Percentiles rank a stretch among this genome's conserved stretches.
Conservation (phyloP, 2,797 vertebrate species). For the Sus cebifrons region DNA sequence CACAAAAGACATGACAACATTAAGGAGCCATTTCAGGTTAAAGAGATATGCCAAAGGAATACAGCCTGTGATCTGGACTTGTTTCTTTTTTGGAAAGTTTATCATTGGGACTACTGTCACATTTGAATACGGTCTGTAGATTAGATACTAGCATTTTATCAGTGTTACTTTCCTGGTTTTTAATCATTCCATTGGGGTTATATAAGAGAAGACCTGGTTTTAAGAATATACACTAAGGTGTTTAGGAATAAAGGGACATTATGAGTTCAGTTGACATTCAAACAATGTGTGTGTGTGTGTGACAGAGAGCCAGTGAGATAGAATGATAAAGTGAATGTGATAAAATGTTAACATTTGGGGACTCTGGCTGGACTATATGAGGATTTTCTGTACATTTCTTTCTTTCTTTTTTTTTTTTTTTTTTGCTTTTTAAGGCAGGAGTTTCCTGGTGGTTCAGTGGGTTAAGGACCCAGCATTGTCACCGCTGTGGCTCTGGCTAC, state of each 20-base stretch:
- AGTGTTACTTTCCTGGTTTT: background rate
- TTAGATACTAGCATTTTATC: background rate
- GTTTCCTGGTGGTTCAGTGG: no score
- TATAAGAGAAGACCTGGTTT: background rate
- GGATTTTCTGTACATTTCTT: background rate
- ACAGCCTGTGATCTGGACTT: background rate
- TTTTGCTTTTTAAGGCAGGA: background rate
- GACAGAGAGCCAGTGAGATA: background rate
- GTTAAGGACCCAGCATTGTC: no score
- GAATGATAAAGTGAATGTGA: conserved; percentile 18
- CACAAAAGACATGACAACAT: background rate
- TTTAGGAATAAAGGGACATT: conserved; percentile 43
- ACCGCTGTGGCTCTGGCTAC: no score
- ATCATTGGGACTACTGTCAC: background rate
- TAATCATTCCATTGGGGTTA: conserved; percentile 14
- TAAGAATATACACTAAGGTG: background rate
- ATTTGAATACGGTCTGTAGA: background rate
- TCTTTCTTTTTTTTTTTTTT: no score
- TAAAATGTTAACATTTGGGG: background rate
- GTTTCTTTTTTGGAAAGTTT: background rate
- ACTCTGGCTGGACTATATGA: background rate
- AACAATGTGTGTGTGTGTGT: background rate
- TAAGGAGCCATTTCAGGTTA: conserved; percentile 28
- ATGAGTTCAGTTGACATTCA: conserved; percentile 37
- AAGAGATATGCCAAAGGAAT: background rate